Evolutionary conservation across 1,140 invertebrate genomes (phyloP), one percentile per base, ranked within the genome.

Genomic region (Bombus cullumanus): DNA sequence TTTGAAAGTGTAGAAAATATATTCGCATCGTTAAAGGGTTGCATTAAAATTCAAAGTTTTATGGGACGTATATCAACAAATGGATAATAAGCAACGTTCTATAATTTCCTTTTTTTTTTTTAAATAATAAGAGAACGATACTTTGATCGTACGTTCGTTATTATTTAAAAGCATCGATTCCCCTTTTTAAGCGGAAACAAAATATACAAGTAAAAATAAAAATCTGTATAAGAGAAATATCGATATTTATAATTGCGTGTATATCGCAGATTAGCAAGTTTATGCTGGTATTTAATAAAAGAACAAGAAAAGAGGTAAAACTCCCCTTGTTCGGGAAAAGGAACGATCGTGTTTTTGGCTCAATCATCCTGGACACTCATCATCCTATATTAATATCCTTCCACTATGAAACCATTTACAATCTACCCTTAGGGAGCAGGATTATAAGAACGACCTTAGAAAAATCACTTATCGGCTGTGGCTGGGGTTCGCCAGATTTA

Each of bases 391-490:
- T 86, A 86, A 83, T 86, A 83, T 68, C 81, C 59, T 74, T 86
- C 59, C 62, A 43, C 53, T 43, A 28, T 47, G 72, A 43, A 66
- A 57, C 83, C 83, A 85, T 74, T 85, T 81, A 62, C 69, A 81
- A 81, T 18, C 41, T 68, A 74, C 78, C 69, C 83, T 47, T 39
- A 31, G 59, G 77, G 83, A 53, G 22, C 59, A 74, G 78, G 77
- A 85, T 66, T 85, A 73, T 47, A 74, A 41, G 69, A 66, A 81
- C 59, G 59, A 37, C 57, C 78, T 81, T 39, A 47, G 83, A 85
- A 85, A 81, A 85, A 85, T 85, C 83, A 85, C 77, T 85, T 81
- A 81, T 81, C 78, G 83, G 59, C 47, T 62, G 18, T 10, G 41
- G 1, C 41, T 81, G 43, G 78, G 83, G 83, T 81, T 71, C 43